These are phyloP conservation scores for Grammomys surdaster DNA, from an alignment of 2,113 vertebrate genomes.

Conservation along the genomic window DNA sequence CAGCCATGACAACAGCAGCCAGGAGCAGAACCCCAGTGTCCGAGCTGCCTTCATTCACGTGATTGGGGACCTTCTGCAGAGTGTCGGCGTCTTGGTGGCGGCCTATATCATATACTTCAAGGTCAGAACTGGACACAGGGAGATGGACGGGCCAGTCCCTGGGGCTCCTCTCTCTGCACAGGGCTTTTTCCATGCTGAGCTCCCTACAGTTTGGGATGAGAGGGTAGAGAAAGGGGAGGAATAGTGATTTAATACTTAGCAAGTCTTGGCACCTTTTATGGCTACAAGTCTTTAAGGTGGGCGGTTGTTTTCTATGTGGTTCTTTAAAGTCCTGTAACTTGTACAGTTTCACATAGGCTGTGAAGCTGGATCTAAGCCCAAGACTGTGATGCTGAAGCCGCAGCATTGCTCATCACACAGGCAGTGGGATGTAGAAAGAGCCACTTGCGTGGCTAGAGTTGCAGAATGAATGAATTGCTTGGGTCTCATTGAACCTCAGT, in stretches of 20 bases:
- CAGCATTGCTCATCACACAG: not conserved
- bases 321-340: slow-evolving; percentile 12
- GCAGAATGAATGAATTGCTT: not conserved
- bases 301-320: not conserved
- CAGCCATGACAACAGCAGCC: not conserved
- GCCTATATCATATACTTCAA: slow-evolving; percentile 92
- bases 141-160: not conserved
- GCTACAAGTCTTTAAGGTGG: not conserved
- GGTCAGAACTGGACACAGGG: slow-evolving; percentile 82
- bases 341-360: not conserved
- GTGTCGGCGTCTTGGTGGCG: slow-evolving; percentile 91
- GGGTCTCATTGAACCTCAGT: not conserved
- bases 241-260: not conserved
- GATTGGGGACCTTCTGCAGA: slow-evolving; percentile 95
- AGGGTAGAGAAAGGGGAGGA: slow-evolving; percentile 20
- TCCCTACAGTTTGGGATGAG: not conserved
- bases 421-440: not conserved
- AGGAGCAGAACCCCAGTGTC: slow-evolving; percentile 88
- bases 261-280: not conserved
- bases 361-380: not conserved
- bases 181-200: not conserved
- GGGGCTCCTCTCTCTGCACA: not conserved
- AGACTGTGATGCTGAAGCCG: not conserved
- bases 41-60: slow-evolving; percentile 94
- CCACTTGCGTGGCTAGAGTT: not conserved